A percentile compares a stretch with the other conserved stretches of the same genome.
Evolutionary conservation across 2,113 vertebrate genomes (phyloP).

Genomic region (Danionella cerebrum): DNA sequence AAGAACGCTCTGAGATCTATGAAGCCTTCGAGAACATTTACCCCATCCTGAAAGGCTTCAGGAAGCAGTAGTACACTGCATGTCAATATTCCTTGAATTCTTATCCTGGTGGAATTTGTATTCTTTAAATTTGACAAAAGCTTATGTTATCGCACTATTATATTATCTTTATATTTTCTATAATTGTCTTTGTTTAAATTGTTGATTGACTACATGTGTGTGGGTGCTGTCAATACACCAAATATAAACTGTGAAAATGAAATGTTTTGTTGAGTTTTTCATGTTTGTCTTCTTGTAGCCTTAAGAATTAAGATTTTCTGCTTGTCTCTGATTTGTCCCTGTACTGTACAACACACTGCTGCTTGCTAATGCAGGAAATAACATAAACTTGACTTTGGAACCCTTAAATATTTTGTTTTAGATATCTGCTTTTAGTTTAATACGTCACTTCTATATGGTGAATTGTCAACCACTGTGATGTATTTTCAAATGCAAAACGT

Average conservation of each 20-base stretch:
- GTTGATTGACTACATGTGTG: background rate
- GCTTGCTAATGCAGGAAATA: background rate
- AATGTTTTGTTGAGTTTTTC: slow-evolving; percentile 21
- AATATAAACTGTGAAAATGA: background rate
- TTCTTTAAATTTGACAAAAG: background rate
- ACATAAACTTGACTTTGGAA: too few species aligned
- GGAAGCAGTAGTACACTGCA: slow-evolving; percentile 62
- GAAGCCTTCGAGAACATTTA: slow-evolving; percentile 98
- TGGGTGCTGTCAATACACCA: background rate
- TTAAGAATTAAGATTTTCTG: background rate
- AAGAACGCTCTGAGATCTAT: slow-evolving; percentile 88
- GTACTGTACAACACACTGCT: background rate
- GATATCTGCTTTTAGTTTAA: too few species aligned
- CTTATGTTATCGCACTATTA: background rate
- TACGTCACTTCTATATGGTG: too few species aligned
- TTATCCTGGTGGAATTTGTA: background rate
- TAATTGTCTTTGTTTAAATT: slow-evolving; percentile 2
- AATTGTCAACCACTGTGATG: too few species aligned
- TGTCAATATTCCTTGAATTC: background rate
- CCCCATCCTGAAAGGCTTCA: slow-evolving; percentile 88
- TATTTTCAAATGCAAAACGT: too few species aligned
- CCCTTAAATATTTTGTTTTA: too few species aligned
- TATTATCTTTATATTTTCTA: background rate
- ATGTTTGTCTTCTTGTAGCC: background rate
- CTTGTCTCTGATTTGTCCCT: background rate